Evolutionary conservation across 2,113 vertebrate species (phyloP), one percentile per base, ranked within the genome.

Genomic region (Pterocles orientalis): DNA sequence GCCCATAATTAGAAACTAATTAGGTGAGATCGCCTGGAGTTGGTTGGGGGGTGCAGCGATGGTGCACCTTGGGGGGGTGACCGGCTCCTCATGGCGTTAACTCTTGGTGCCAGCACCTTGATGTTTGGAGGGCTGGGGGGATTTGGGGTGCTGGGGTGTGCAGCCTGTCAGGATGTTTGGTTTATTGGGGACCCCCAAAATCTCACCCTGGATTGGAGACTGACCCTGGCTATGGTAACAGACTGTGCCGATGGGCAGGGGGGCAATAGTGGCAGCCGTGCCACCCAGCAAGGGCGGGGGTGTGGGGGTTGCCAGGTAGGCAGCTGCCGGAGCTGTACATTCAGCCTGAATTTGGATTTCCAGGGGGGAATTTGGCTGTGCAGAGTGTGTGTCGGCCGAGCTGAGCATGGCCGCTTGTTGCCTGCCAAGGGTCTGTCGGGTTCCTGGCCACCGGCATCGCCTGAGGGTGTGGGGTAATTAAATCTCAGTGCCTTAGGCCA

Each of bases 1-100:
- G 97, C 96, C 97, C 97, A 94, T 98, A 98, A 98, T 98, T 98
- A 98, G 98, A 97, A 97, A 97, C 97, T 98, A 98, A 98, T 98
- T 98, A 98, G 97, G 97, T 98, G 96, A 98, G 97, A 98, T 96
- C 45, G 66, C 79, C 88, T 98, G 97, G 98, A 98, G 98, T 98
- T 98, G 97, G 97, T 97, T 98, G 97, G 64, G 92, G 93, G 96
- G 81, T 97, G 86, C 86, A 20, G 68, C 18, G 18, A 77, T 97
- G 93, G 94, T 93, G 97, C 98, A 98, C 98, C 98, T 98, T 98
- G 98, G 97, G 93, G 93, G 95, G 72, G 65, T 82, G 72, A 51
- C 34, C 28, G 1, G 48, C 69, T 84, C 57, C 28, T 43, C 14
- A 76, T 31, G 86, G 76, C 77, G 51, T 92, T 96, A 91, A 90